Evolutionary conservation across 2,113 vertebrate species (phyloP).

Genomic region (Hydrolagus affinis): DNA sequence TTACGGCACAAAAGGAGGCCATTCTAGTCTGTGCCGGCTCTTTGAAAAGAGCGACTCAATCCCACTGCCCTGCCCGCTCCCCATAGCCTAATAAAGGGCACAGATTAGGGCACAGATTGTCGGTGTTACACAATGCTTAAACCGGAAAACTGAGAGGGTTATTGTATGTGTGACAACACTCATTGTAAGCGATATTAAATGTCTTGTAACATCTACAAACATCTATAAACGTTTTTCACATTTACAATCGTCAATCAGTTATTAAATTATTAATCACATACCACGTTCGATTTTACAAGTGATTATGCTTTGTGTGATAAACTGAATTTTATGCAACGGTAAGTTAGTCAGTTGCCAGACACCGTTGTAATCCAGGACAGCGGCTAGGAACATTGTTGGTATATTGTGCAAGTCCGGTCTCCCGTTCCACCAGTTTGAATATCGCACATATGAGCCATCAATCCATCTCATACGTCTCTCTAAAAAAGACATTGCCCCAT

Average conservation of each 20-base stretch:
- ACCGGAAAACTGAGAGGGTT: too few relatives aligned
- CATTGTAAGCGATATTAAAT: neutral
- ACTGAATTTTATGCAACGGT: neutral
- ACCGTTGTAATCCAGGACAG: slow-evolving; percentile 63
- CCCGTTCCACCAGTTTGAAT: slow-evolving; percentile 75
- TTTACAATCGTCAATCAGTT: neutral
- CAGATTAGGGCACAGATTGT: too few relatives aligned
- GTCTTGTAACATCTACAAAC: neutral
- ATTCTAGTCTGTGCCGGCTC: too few relatives aligned
- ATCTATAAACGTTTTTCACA: neutral
- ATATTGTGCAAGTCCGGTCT: slow-evolving; percentile 52
- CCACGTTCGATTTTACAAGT: slow-evolving; percentile 85
- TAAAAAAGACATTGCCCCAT: slow-evolving; percentile 38
- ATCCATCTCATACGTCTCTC: slow-evolving; percentile 74
- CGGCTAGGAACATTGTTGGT: slow-evolving; percentile 56
- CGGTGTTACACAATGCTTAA: too few relatives aligned
- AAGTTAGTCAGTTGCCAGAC: slow-evolving; percentile 61
- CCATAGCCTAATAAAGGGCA: too few relatives aligned
- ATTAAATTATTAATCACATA: slow-evolving; percentile 45
- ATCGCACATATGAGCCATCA: slow-evolving; percentile 75
- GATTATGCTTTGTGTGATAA: slow-evolving; percentile 55
- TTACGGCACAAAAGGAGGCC: too few relatives aligned
- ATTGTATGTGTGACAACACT: too few relatives aligned
- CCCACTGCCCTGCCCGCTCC: too few relatives aligned
- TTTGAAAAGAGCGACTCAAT: too few relatives aligned